phyloP scores from a whole-genome alignment of 2,888 invertebrate species.

The Tricholauxania praeusta region DNA sequence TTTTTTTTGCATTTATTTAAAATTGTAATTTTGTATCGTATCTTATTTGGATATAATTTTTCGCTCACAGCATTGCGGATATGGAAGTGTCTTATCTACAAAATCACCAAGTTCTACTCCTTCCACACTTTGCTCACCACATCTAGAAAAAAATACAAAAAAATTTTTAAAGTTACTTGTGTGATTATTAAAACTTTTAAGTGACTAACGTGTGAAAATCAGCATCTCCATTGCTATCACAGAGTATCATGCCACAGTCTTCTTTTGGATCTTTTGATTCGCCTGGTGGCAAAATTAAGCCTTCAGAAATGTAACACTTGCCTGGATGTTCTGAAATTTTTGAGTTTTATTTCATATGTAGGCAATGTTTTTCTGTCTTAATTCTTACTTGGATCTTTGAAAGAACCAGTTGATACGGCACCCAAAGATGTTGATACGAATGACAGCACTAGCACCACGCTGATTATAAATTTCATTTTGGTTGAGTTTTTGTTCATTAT shows the following conservation, averaged over 20 bases:
- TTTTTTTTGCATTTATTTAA: too few species aligned
- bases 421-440: not conserved
- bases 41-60: constrained; percentile 12
- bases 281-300: constrained; percentile 44
- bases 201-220: constrained; percentile 47
- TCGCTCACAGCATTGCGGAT: constrained; percentile 39
- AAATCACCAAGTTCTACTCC: constrained; percentile 45
- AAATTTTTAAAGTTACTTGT: not conserved
- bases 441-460: not conserved
- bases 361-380: not conserved
- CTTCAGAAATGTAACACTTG: constrained; percentile 48
- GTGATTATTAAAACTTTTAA: not conserved
- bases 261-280: constrained; percentile 37
- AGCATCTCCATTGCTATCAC: constrained; percentile 41
- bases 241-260: constrained; percentile 48
- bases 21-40: constrained; percentile 5
- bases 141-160: constrained; percentile 39
- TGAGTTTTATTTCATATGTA: constrained; percentile 22
- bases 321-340: constrained; percentile 48
- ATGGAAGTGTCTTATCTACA: constrained; percentile 13
- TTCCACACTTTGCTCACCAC: constrained; percentile 33
- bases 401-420: not conserved
- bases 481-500: not conserved
- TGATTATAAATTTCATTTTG: not conserved
- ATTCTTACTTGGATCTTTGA: not conserved